Evolutionary conservation across 2,888 invertebrate species (phyloP).

Genomic region (Furcula furcula): DNA sequence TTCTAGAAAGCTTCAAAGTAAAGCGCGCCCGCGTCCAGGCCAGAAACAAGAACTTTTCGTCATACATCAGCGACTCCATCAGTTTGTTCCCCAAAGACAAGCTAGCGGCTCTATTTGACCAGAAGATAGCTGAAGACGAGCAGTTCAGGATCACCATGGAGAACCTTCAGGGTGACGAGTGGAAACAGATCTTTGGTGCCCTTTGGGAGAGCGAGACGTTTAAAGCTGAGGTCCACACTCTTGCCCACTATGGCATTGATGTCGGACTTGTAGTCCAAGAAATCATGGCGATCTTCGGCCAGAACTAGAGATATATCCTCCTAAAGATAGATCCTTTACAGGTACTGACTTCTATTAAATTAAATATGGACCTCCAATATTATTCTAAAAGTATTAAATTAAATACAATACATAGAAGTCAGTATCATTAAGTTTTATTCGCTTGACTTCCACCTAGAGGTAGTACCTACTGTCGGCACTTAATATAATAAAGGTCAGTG

Average conservation of each 20-base stretch:
- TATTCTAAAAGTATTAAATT: too few species aligned
- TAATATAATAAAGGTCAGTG: too few species aligned
- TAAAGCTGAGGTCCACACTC: slow-evolving; percentile 41
- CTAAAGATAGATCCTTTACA: too few species aligned
- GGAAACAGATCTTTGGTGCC: slow-evolving; percentile 41
- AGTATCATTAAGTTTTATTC: too few species aligned
- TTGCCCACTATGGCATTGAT: slow-evolving; percentile 53
- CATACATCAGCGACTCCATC: slow-evolving; percentile 49
- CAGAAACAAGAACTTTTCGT: slow-evolving; percentile 44
- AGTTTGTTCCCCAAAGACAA: slow-evolving; percentile 49
- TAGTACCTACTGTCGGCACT: too few species aligned
- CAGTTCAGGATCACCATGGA: slow-evolving; percentile 54
- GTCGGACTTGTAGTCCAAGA: slow-evolving; percentile 37
- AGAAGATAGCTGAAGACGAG: slow-evolving; percentile 55
- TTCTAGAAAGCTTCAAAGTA: slow-evolving; percentile 18
- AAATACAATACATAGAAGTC: too few species aligned
- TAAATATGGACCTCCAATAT: too few species aligned
- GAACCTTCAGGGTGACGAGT: slow-evolving; percentile 56
- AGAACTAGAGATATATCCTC: too few species aligned
- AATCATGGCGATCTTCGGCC: slow-evolving; percentile 55
- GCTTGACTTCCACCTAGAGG: too few species aligned
- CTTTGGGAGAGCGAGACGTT: slow-evolving; percentile 54
- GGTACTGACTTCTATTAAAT: too few species aligned
- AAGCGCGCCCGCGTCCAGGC: slow-evolving; percentile 27
- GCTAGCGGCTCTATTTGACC: slow-evolving; percentile 51